Percentiles rank a stretch among this genome's conserved stretches.
Conservation (phyloP, 2,888 invertebrate genomes). For the Trilocha varians region DNA sequence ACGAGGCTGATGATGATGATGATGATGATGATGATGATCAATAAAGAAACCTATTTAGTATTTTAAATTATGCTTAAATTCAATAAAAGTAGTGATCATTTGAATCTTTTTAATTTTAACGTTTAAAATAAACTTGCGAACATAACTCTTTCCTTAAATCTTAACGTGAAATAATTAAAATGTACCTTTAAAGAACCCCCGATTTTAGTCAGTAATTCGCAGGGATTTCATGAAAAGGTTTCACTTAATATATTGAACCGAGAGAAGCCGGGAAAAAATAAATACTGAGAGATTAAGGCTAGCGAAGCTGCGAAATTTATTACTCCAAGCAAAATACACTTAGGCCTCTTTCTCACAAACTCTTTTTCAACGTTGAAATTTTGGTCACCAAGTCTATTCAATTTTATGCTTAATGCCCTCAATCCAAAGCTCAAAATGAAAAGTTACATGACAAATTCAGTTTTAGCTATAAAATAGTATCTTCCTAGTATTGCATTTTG, state of each 20-base stretch:
- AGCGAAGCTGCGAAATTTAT: constrained; percentile 41
- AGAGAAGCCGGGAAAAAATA: constrained; percentile 28
- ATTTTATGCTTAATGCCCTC: too few species aligned
- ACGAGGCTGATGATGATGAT: too few species aligned
- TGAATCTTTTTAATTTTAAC: too few species aligned
- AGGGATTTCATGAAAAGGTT: constrained; percentile 45
- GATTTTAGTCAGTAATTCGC: constrained; percentile 39
- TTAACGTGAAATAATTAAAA: constrained; percentile 30
- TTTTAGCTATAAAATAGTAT: too few species aligned
- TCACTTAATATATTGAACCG: constrained; percentile 45
- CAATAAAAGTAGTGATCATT: too few species aligned
- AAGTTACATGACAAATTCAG: too few species aligned
- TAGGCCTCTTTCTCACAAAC: neutral
- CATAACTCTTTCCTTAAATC: constrained; percentile 25
- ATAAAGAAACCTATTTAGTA: too few species aligned
- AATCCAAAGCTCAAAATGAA: too few species aligned
- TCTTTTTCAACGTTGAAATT: constrained; percentile 1
- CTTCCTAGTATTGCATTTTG: too few species aligned
- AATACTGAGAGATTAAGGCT: constrained; percentile 33
- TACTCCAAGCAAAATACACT: constrained; percentile 11
- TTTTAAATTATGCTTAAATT: too few species aligned
- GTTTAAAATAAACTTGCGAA: constrained; percentile 10
- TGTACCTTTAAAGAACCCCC: constrained; percentile 25
- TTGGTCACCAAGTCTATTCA: too few species aligned
- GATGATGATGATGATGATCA: too few species aligned